Evolutionary conservation across 1,140 invertebrate species (phyloP), one percentile per base, ranked within the genome.

Genomic region (Drosophila equinoxialis): DNA sequence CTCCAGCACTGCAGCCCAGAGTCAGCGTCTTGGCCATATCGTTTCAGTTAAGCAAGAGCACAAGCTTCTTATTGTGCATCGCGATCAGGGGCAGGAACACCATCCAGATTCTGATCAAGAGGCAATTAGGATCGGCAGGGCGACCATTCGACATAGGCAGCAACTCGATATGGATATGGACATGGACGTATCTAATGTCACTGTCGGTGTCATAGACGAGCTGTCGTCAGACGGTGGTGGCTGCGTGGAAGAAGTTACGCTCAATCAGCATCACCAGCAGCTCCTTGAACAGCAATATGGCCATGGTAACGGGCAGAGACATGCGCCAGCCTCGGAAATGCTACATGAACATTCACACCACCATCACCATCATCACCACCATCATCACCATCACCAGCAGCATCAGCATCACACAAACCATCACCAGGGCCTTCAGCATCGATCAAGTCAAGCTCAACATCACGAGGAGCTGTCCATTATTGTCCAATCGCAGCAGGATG

Each of bases 391-490:
- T 14, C 58, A 79, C 13, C 72, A 71, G 6, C 69, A 83, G 1
- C 60, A 62, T 6, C 79, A 80, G 6, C 33, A 58, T 42, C 67
- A 77, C 42, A 8, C 48, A 3, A 63, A 77, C 14, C 14, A 42
- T 3, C 60, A 59, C 7, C 64, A 72, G 14, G 23, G 57, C 3
- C 65, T 68, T 10, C 79, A 74, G 11, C 74, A 84, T 13, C 74
- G 69, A 33, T 41, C 74, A 64, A 17, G 75, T 64, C 91, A 79
- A 6, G 65, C 65, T 14, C 54, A 61, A n/a, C 74, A 81, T 33
- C 81, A 79, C 45, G 93, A 93, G 79, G 91, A 93, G 45, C 92
- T 95, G 58, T 95, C 95, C 72, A 95, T 96, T 74, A 96, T 95
- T 84, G 95, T 96, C 71, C 94, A 95, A 84, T 93, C 93, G 26